Conservation (phyloP, 1,140 invertebrate genomes). For the Drosophila sechellia region DNA sequence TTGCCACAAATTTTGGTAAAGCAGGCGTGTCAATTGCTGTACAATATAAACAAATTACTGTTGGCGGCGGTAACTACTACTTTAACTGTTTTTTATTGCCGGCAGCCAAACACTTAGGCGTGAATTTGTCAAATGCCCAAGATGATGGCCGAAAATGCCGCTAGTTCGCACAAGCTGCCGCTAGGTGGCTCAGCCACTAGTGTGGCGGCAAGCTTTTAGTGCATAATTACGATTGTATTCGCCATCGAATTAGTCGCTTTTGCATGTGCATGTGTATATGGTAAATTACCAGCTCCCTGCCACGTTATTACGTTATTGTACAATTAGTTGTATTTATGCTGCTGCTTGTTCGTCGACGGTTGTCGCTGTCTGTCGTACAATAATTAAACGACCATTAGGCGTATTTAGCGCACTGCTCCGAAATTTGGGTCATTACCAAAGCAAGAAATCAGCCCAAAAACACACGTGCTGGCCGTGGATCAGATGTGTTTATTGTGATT, state of each 20-base stretch:
- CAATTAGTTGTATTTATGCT: constrained; percentile 80
- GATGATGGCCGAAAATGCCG: constrained; percentile 23
- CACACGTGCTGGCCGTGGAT: constrained; percentile 65
- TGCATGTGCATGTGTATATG: background rate
- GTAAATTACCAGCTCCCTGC: constrained; percentile 27
- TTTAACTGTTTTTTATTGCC: constrained; percentile 12
- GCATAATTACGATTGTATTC: constrained; percentile 46
- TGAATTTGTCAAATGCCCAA: constrained; percentile 3
- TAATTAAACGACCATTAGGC: constrained; percentile 81
- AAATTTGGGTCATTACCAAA: constrained; percentile 81
- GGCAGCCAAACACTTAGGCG: constrained; percentile 9
- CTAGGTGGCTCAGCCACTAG: constrained; percentile 29
- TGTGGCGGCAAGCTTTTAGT: constrained; percentile 37
- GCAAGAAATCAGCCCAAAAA: constrained; percentile 62
- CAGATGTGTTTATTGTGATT: constrained; percentile 78
- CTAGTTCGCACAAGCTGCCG: constrained; percentile 6
- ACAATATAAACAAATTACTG: constrained; percentile 77
- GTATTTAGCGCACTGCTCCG: constrained; percentile 66
- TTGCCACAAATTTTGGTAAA: constrained; percentile 71
- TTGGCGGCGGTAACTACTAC: constrained; percentile 14
- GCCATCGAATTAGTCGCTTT: constrained; percentile 33
- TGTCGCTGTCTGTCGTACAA: constrained; percentile 69
- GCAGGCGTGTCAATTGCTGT: constrained; percentile 77
- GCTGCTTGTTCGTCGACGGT: constrained; percentile 37
- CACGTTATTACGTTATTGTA: constrained; percentile 80